Evolutionary conservation across 2,113 vertebrate species (phyloP).

Genomic region (Plotosus lineatus): DNA sequence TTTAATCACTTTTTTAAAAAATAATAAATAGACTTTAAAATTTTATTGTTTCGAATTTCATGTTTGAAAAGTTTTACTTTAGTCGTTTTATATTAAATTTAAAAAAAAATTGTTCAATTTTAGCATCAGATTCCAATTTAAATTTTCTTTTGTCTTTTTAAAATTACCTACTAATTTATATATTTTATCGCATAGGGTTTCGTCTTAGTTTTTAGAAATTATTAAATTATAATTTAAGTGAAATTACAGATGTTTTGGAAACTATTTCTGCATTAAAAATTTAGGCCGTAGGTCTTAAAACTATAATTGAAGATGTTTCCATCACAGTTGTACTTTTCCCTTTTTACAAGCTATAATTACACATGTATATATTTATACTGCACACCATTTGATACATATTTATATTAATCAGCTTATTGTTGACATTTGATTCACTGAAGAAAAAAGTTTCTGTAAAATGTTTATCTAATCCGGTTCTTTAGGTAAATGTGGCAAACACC

Average conservation of each 20-base stretch:
- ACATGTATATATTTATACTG: not conserved
- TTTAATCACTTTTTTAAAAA: no score
- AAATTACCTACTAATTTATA: not conserved
- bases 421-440: not conserved
- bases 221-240: not conserved
- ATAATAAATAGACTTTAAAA: no score
- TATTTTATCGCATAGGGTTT: no score
- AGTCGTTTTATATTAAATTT: no score
- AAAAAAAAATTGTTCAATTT: no score
- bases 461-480: not conserved
- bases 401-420: not conserved
- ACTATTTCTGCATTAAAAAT: not conserved
- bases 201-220: not conserved
- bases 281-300: not conserved
- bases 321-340: not conserved
- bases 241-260: not conserved
- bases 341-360: not conserved
- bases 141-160: no score
- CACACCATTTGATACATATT: not conserved
- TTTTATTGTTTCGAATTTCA: no score
- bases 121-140: no score
- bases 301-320: not conserved
- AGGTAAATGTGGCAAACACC: not conserved
- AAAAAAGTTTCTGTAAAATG: not conserved
- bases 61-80: not conserved